Conservation (phyloP, 2,113 vertebrate genomes). For the Ictidomys tridecemlineatus region DNA sequence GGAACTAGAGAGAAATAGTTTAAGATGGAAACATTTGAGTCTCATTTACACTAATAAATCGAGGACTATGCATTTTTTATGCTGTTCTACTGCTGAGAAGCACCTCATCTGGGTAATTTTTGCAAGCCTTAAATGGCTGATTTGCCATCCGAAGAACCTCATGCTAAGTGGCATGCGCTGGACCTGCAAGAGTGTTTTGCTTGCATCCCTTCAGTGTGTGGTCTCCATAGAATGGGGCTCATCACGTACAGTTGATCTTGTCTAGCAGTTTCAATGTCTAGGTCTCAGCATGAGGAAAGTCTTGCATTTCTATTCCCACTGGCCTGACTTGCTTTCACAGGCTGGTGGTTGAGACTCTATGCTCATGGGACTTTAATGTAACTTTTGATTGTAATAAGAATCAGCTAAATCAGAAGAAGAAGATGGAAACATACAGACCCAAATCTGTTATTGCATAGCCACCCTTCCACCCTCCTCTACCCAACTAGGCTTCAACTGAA, state of each 20-base stretch:
- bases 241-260: background rate
- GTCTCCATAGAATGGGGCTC: background rate
- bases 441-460: background rate
- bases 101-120: background rate
- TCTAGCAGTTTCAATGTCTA: background rate
- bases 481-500: background rate
- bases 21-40: background rate
- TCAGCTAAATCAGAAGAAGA: background rate
- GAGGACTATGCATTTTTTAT: background rate
- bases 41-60: background rate
- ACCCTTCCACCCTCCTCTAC: background rate
- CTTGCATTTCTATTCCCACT: background rate
- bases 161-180: background rate
- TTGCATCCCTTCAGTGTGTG: background rate
- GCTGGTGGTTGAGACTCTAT: background rate
- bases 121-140: background rate
- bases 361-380: background rate
- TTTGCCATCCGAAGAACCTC: background rate
- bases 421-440: background rate
- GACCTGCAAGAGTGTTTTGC: background rate
- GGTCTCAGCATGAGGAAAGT: background rate
- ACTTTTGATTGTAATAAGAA: constrained; percentile 1
- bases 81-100: background rate
- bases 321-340: background rate
- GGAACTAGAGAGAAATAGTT: background rate